Evolutionary conservation across 2,888 invertebrate genomes (phyloP), one percentile per base, ranked within the genome.

Genomic region (Meloe dianella): DNA sequence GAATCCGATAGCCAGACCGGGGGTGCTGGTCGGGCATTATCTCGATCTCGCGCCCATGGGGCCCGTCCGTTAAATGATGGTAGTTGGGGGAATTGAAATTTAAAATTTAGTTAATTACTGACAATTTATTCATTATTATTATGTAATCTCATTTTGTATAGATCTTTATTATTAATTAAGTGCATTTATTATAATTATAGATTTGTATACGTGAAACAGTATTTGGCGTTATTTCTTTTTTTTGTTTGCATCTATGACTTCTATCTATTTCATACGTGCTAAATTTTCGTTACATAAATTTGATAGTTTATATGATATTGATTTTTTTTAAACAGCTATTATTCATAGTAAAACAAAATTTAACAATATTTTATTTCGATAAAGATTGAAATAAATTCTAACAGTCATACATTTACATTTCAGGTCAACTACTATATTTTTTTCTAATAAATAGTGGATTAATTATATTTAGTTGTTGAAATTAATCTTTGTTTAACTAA

Each of bases 381-480:
- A 87, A 87, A 73, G 84, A 83, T 70, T 87, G 86, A 66, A 87
- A 87, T 6, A 85, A 87, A 61, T 80, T 84, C 71, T 85, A 85
- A 88, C 88, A 88, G 73, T 84, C 87, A 70, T 63, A 69, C 65
- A 68, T 57, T 67, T 41, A 47, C 20, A 20, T 47, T 20, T 47
- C 47, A 20, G 20, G 20, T 51, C 51, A 51, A 51, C 22, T 51
- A 51, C 35, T 57, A 35, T 65, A 60, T 51, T 29, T 58, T 29
- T 29, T 5, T 63, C 32, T 38, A 35, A 12, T 51, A 27, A 29
- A 61, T 51, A 27, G 51, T n/a, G 29, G 4, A 56, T 20, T 32
- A 30, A 56, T 35, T 24, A 29, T 14, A 8, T 47, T 8, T 47
- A 9, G 5, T 17, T 9, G 9, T 24, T 30, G 30, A n/a, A 41